Evolutionary conservation across 2,888 invertebrate genomes (phyloP), one percentile per base, ranked within the genome.

Genomic region (Charanyca ferruginea): DNA sequence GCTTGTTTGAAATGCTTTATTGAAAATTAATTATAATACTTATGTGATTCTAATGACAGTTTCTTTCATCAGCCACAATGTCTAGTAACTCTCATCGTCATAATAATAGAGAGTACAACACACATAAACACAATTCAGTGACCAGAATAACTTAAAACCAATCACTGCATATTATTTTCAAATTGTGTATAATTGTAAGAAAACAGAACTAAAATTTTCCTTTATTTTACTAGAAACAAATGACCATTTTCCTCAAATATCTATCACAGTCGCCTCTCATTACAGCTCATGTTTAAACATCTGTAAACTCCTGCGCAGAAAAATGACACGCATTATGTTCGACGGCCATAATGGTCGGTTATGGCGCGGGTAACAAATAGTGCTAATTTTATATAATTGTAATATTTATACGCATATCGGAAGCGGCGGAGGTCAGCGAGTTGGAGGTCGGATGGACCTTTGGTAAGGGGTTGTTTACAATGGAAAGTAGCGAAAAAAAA

Each of bases 321-420:
- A 77, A 80, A 82, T 82, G 78, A 68, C 72, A 72, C 13, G 70
- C 77, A 73, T 83, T 82, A 82, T 64, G 60, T 58, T 59, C 47
- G 78, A 73, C 63, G 65, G 51, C 48, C 51, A 51, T 82, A 80
- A 82, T 80, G 62, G 60, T 68, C 4, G 66, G 76, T 68, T 68
- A 41, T 68, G 63, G 66, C 64, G 49, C 3, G 11, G 48, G 86
- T 87, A 86, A 88, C 89, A 88, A 89, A 90, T 90, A 87, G 86
- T 86, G 85, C 85, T 89, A 89, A 90, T 90, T 89, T 83, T 76
- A 75, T 83, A 77, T 86, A 85, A 89, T 90, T 79, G 83, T 84
- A 77, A 85, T 89, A 86, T 87, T 88, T 87, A 87, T 86, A 77
- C 77, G 67, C 73, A 77, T 77, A 81, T 88, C 88, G 85, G 89